Evolutionary conservation across 2,888 invertebrate genomes (phyloP), one percentile per base, ranked within the genome.

Genomic region (Cantharis rufa): DNA sequence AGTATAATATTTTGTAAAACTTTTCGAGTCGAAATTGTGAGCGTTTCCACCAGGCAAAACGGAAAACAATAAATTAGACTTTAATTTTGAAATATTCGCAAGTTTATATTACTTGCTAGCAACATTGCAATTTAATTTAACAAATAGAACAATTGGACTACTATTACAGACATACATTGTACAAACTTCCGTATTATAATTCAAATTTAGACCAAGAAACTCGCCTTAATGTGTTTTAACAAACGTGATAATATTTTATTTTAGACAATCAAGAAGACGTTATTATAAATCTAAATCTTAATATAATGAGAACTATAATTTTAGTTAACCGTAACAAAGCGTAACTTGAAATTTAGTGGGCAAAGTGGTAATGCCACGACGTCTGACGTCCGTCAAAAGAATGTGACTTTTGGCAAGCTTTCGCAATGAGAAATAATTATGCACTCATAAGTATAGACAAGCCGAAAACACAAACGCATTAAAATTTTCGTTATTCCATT

Each of bases 271-370:
- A n/a, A 13, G 48, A 48, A 48, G 48, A 48, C 48, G 66, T 27
- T 68, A 28, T 72, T 73, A 74, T 64, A 74, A 32, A 70, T 70
- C 24, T 74, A 28, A 69, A 69, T 62, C 62, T 69, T 69, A 69
- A 69, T 62, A 69, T 73, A 73, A 73, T 69, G 69, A 73, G 73
- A n/a, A 69, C 73, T 73, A 69, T 73, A 73, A 73, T 73, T 69
- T 69, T 62, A 73, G 72, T 69, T 48, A 66, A 70, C 70, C 24
- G 70, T 69, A 74, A n/a, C 64, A 69, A 64, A 70, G 70, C 70
- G 32, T 74, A 62, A 70, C 74, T 10, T 68, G 62, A 62, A 73
- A 74, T 69, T 61, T 62, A 69, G 69, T 69, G 69, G 62, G 70
- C 74, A 74, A 70, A 70, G 64, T 28, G 63, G 70, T 69, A 63